A percentile compares a stretch with the other conserved stretches of the same genome.
These are phyloP conservation scores for Macrocentrus cingulum DNA, from an alignment of 1,140 invertebrate species.

Conservation along the genomic window DNA sequence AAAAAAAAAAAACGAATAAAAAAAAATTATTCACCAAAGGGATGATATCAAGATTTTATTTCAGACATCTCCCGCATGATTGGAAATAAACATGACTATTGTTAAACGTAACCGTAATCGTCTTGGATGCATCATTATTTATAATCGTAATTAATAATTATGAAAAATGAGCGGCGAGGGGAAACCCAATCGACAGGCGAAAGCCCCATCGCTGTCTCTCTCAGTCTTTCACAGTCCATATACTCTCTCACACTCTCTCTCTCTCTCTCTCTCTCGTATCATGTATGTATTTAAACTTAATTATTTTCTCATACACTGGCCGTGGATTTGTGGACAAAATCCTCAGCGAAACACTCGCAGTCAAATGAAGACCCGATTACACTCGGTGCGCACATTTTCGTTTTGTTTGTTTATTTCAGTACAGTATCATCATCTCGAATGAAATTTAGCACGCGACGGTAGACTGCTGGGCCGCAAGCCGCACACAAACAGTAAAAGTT, in stretches of 20 bases:
- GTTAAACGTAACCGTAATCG: constrained; percentile 47
- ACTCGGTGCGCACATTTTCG: constrained; percentile 27
- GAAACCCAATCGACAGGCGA: constrained; percentile 40
- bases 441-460: constrained; percentile 37
- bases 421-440: constrained; percentile 13
- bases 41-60: constrained; percentile 24
- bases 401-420: no score
- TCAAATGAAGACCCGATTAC: constrained; percentile 18
- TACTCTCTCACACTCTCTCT: constrained; percentile 36
- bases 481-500: constrained; percentile 40
- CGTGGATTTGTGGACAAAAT: no score
- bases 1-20: constrained; percentile 47
- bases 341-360: constrained; percentile 24
- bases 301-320: neutral
- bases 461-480: constrained; percentile 49
- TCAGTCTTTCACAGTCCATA: constrained; percentile 49
- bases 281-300: constrained; percentile 8
- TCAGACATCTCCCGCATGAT: constrained; percentile 37
- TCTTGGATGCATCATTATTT: constrained; percentile 44
- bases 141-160: constrained; percentile 48
- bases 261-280: constrained; percentile 26
- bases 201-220: constrained; percentile 44
- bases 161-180: constrained; percentile 48
- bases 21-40: constrained; percentile 42
- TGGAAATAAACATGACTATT: constrained; percentile 51